A percentile compares a stretch with the other conserved stretches of the same genome.
These are phyloP conservation scores for Montipora cactus DNA, from an alignment of 64 coral and sea anemone genomes.

Conservation along the genomic window DNA sequence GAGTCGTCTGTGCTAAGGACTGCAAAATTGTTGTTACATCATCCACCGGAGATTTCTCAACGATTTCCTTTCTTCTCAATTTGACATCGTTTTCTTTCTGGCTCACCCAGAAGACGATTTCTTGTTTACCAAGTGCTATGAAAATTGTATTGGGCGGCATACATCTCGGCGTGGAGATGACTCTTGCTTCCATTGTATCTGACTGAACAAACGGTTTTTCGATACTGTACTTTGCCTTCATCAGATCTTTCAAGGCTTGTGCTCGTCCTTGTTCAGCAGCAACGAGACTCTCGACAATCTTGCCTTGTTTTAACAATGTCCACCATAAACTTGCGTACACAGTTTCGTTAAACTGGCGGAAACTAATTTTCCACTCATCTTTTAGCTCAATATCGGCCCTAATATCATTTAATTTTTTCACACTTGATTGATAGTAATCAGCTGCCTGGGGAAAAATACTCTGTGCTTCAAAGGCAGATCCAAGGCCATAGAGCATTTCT, in stretches of 20 bases:
- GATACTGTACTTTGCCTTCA: background rate
- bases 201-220: background rate
- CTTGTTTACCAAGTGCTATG: background rate
- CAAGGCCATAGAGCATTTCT: background rate
- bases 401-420: background rate
- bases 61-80: too few relatives aligned
- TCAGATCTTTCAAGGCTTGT: background rate
- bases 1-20: background rate
- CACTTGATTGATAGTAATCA: background rate
- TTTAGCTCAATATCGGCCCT: background rate
- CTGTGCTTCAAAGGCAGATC: background rate
- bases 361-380: background rate
- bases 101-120: background rate
- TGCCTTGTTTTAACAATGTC: background rate
- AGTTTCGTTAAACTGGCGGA: background rate
- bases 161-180: background rate
- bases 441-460: background rate
- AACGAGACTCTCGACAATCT: background rate
- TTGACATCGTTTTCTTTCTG: background rate
- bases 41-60: background rate
- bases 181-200: background rate
- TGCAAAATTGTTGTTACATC: background rate
- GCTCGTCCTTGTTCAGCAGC: background rate
- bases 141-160: too few relatives aligned
- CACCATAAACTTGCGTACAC: background rate